These are phyloP conservation scores for Chauna torquata DNA, from an alignment of 2,113 vertebrate species.

Conservation along the genomic window DNA sequence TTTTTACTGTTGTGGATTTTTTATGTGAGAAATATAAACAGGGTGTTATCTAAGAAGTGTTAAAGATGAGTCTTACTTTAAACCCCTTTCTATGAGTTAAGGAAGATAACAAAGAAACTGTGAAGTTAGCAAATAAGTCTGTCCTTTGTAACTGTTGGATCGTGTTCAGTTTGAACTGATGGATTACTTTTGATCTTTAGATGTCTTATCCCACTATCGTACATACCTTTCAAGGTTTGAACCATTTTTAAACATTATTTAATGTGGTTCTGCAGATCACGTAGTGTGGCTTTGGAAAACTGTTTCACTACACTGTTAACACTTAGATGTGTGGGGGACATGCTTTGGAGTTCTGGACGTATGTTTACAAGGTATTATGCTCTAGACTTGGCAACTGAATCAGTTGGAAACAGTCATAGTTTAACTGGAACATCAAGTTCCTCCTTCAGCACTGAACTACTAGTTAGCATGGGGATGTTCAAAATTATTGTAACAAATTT, in stretches of 20 bases:
- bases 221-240: background rate
- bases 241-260: background rate
- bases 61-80: background rate
- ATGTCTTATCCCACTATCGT: background rate
- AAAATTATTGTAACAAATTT: fast-evolving
- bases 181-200: background rate
- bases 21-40: background rate
- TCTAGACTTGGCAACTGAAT: background rate
- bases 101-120: background rate
- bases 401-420: background rate
- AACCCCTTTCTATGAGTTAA: too few relatives aligned
- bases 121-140: background rate
- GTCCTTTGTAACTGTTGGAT: background rate
- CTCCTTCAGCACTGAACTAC: background rate
- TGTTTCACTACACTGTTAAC: background rate
- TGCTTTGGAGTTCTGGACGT: background rate
- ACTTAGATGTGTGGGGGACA: background rate
- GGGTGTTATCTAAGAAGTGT: fast-evolving
- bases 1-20: fast-evolving
- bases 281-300: background rate
- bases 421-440: constrained; percentile 4
- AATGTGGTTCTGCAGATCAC: background rate
- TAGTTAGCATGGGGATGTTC: background rate
- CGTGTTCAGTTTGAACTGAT: fast-evolving
- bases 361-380: background rate